Conservation (phyloP, 1,140 invertebrate genomes). For the Leptopilina boulardi region DNA sequence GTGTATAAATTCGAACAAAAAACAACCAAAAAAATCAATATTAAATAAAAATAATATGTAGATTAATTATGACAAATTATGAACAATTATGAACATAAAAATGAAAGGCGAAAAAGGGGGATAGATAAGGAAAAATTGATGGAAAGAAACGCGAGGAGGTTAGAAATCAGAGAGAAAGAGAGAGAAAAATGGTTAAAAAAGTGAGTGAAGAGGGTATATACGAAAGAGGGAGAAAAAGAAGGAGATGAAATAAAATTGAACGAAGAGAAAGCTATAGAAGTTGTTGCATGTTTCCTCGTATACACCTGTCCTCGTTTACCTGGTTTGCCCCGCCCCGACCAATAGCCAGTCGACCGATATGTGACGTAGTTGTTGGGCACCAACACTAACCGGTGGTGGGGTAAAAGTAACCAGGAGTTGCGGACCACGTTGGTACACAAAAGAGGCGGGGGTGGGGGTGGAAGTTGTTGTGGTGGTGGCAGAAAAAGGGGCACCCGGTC, state of each 20-base stretch:
- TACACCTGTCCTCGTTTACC: constrained; percentile 69
- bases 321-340: constrained; percentile 69
- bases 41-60: too few species aligned
- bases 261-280: constrained; percentile 55
- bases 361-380: constrained; percentile 61
- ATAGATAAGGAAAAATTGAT: constrained; percentile 35
- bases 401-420: constrained; percentile 43
- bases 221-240: constrained; percentile 33
- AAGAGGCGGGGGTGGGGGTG: constrained; percentile 39
- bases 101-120: constrained; percentile 27
- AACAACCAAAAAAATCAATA: too few species aligned
- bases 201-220: constrained; percentile 5
- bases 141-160: background rate
- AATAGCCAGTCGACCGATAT: constrained; percentile 60
- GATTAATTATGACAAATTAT: too few species aligned
- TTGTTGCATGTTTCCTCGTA: constrained; percentile 51
- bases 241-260: constrained; percentile 39
- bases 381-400: constrained; percentile 36
- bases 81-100: background rate
- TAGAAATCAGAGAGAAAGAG: constrained; percentile 33
- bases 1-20: too few species aligned
- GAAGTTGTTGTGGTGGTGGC: constrained; percentile 33
- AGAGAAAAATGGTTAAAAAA: background rate
- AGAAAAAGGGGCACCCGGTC: constrained; percentile 59
- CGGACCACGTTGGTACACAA: constrained; percentile 45